Evolutionary conservation across 1,140 invertebrate genomes (phyloP).

Genomic region (Liolophura sinensis): DNA sequence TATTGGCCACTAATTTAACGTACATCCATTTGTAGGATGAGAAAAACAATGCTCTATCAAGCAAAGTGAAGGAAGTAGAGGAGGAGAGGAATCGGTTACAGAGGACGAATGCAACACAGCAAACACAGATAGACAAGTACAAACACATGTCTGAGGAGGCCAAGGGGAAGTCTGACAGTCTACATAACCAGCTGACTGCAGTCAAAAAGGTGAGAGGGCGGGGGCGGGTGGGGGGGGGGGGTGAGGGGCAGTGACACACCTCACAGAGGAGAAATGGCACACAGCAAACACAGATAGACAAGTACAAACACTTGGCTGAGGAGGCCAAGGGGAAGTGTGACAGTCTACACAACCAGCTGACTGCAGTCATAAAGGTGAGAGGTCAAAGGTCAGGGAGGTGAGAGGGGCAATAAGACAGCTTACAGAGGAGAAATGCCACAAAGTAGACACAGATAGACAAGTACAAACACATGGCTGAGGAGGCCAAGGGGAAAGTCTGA

Average conservation of each 20-base stretch:
- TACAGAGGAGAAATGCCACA: slow-evolving; percentile 38
- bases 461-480: slow-evolving; percentile 51
- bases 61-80: slow-evolving; percentile 46
- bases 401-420: slow-evolving; percentile 48
- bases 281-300: slow-evolving; percentile 54
- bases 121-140: slow-evolving; percentile 54
- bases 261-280: background rate
- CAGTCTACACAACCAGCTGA: slow-evolving; percentile 46
- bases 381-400: slow-evolving; percentile 18
- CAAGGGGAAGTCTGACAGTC: slow-evolving; percentile 44
- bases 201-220: slow-evolving; percentile 40
- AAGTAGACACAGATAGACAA: slow-evolving; percentile 55
- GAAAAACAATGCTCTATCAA: slow-evolving; percentile 24
- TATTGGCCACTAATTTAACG: background rate
- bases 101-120: slow-evolving; percentile 43
- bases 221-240: too few species aligned
- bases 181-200: slow-evolving; percentile 44
- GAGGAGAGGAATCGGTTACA: slow-evolving; percentile 47
- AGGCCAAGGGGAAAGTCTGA: slow-evolving; percentile 49
- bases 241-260: too few species aligned
- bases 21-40: slow-evolving; percentile 39
- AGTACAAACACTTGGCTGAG: slow-evolving; percentile 51
- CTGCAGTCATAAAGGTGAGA: slow-evolving; percentile 44
- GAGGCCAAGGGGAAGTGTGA: slow-evolving; percentile 51
- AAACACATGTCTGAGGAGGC: slow-evolving; percentile 53